A percentile compares a stretch with the other conserved stretches of the same genome.
Conservation (phyloP, 2,888 invertebrate species). For the Eumacrocentrus americanus region DNA sequence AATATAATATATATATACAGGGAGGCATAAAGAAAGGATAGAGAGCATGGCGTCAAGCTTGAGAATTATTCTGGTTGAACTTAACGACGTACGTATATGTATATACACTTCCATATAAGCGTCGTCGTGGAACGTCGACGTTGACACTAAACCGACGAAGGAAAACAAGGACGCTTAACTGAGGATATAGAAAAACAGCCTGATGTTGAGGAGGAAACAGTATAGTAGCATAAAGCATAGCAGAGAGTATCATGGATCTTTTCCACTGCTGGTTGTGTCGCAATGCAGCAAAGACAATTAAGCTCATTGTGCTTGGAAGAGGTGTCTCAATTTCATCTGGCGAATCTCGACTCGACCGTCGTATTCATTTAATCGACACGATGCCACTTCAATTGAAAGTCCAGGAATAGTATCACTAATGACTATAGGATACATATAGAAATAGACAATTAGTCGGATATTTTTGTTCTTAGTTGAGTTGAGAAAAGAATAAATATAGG, state of each 20-base stretch:
- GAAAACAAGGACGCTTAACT: too few species aligned
- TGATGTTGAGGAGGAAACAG: not conserved
- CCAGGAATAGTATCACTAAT: too few species aligned
- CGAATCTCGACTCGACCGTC: not conserved
- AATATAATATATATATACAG: constrained; percentile 14
- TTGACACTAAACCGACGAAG: constrained; percentile 24
- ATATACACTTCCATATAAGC: constrained; percentile 28
- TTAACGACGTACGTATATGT: constrained; percentile 32
- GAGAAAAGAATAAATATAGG: too few species aligned
- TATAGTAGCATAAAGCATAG: not conserved
- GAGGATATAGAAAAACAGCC: too few species aligned
- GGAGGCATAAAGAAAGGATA: not conserved
- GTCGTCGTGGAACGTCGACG: constrained; percentile 27
- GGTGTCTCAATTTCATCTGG: constrained; percentile 19
- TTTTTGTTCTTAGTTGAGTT: too few species aligned
- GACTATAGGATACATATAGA: too few species aligned
- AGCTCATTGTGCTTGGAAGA: constrained; percentile 32
- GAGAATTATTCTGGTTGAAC: constrained; percentile 42
- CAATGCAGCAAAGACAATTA: constrained; percentile 40
- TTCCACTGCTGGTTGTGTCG: constrained; percentile 34
- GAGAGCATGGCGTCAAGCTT: constrained; percentile 28
- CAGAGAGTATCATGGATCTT: constrained; percentile 26
- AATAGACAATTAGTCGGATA: too few species aligned
- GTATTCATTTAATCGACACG: not conserved
- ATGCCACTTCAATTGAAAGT: not conserved